Evolutionary conservation across 2,113 vertebrate genomes (phyloP).

Genomic region (Xenus cinereus): DNA sequence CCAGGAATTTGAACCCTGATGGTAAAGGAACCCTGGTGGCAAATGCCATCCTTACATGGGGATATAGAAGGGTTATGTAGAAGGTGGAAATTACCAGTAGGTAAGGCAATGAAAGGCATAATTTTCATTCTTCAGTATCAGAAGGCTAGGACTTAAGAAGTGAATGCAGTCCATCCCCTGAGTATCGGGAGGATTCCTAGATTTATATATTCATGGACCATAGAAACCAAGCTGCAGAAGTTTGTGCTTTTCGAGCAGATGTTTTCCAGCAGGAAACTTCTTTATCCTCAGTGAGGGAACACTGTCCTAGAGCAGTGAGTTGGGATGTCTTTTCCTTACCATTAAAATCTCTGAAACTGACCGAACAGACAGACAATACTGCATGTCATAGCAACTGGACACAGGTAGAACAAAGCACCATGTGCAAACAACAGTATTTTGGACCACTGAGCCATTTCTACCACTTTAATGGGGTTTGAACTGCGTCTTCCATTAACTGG

Average conservation of each 20-base stretch:
- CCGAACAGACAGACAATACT: not conserved
- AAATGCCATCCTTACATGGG: not conserved
- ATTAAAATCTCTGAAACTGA: not conserved
- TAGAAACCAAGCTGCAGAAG: not conserved
- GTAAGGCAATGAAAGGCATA: not conserved
- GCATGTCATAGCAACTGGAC: not conserved
- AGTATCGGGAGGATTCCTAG: not conserved
- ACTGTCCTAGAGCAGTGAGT: not conserved
- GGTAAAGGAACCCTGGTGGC: not conserved
- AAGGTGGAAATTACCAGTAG: not conserved
- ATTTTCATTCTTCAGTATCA: not conserved
- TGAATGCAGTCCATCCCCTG: not conserved
- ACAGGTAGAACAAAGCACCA: not conserved
- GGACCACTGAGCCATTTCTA: not conserved
- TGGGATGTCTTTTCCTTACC: not conserved
- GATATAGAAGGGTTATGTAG: not conserved
- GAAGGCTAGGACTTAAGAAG: not conserved
- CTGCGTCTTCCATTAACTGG: not conserved
- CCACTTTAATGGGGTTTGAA: not conserved
- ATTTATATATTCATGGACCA: not conserved
- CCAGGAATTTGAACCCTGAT: not conserved
- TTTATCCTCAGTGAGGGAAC: not conserved
- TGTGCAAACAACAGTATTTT: not conserved
- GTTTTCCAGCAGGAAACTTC: not conserved
- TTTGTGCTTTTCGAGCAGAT: not conserved